These are phyloP conservation scores for Patella pellucida DNA, from an alignment of 2,888 invertebrate species.

Conservation along the genomic window DNA sequence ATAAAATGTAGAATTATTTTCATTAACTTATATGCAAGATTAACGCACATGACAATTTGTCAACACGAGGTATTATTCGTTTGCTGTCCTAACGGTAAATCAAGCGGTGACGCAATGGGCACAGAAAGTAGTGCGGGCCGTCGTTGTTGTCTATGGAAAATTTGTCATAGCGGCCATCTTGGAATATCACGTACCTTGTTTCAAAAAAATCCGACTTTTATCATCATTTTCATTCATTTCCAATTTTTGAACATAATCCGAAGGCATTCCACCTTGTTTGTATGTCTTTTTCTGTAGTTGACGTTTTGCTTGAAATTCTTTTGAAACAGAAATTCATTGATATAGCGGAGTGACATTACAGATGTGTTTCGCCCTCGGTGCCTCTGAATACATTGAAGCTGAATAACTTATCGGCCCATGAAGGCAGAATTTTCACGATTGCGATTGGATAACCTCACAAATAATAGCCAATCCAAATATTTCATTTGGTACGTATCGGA, in stretches of 20 bases:
- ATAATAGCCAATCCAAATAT: too few relatives aligned
- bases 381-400: slow-evolving; percentile 20
- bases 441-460: too few relatives aligned
- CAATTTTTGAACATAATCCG: slow-evolving; percentile 19
- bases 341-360: slow-evolving; percentile 19
- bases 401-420: not conserved
- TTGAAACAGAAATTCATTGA: slow-evolving; percentile 10
- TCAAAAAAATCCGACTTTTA: slow-evolving; percentile 14
- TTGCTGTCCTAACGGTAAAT: too few relatives aligned
- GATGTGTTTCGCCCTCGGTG: slow-evolving; percentile 17
- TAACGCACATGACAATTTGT: too few relatives aligned
- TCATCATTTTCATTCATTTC: slow-evolving; percentile 17
- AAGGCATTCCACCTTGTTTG: slow-evolving; percentile 16
- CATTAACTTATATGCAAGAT: too few relatives aligned
- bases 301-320: slow-evolving; percentile 2
- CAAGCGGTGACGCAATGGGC: not conserved
- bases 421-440: too few relatives aligned
- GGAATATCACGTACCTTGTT: slow-evolving; percentile 24
- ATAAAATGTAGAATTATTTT: too few relatives aligned
- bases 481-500: too few relatives aligned
- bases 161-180: slow-evolving; percentile 19
- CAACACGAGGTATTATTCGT: too few relatives aligned
- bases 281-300: not conserved
- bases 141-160: not conserved
- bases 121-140: slow-evolving; percentile 5